A percentile compares a stretch with the other conserved stretches of the same genome.
Evolutionary conservation across 2,113 vertebrate species (phyloP).

Genomic region (Elanus axillaris): DNA sequence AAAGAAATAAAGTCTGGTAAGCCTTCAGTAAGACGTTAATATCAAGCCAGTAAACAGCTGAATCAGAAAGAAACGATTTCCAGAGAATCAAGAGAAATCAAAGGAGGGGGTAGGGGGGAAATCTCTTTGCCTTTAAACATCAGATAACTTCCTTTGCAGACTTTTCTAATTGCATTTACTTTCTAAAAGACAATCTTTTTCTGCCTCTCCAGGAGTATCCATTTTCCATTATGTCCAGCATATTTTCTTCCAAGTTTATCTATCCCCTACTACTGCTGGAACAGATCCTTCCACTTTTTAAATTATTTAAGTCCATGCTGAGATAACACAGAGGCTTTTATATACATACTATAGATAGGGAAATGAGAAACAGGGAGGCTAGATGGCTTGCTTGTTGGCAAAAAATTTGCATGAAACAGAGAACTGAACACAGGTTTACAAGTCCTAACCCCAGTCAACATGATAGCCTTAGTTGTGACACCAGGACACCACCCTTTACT

Average conservation of each 20-base stretch:
- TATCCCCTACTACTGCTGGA: background rate
- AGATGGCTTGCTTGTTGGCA: background rate
- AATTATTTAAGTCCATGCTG: background rate
- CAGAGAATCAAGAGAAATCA: background rate
- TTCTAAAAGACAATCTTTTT: background rate
- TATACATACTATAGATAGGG: background rate
- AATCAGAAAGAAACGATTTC: background rate
- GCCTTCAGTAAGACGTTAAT: background rate
- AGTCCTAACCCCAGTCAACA: background rate
- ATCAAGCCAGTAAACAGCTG: background rate
- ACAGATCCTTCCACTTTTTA: background rate
- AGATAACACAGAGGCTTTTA: background rate
- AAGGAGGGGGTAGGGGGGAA: rapidly evolving
- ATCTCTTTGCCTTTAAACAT: background rate
- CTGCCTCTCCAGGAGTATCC: background rate
- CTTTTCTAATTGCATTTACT: background rate
- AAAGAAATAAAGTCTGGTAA: background rate
- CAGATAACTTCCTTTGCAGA: background rate
- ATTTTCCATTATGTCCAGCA: background rate
- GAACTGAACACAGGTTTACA: background rate
- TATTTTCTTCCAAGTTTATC: background rate
- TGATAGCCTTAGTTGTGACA: rapidly evolving
- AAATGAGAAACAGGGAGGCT: background rate
- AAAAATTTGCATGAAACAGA: background rate
- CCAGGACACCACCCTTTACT: background rate